Evolutionary conservation across 35 echinoderm and acorn worm genomes (phyloP).

Genomic region (Eucidaris tribuloides): DNA sequence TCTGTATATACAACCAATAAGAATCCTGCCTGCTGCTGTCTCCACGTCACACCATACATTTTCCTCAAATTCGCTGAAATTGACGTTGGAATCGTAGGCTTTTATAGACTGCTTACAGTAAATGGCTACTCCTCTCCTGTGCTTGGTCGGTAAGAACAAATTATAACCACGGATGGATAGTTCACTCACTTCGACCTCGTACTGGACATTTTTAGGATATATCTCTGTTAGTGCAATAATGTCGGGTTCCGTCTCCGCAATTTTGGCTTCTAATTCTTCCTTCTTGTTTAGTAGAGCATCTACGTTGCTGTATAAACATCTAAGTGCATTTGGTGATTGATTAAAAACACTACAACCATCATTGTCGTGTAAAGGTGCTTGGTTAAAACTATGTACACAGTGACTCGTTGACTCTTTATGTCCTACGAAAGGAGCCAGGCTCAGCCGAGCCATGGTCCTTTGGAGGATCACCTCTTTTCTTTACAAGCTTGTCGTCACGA

Average conservation of each 20-base stretch:
- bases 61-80: background rate
- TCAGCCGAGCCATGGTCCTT: background rate
- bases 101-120: background rate
- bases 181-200: background rate
- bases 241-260: background rate
- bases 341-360: no score
- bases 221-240: background rate
- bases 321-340: background rate
- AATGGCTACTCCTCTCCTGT: background rate
- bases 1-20: background rate
- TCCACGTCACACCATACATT: background rate
- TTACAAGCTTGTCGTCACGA: background rate
- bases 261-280: background rate
- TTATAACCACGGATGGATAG: background rate
- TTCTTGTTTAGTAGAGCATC: background rate
- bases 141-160: background rate
- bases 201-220: background rate
- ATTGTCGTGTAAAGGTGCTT: background rate
- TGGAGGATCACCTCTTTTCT: background rate
- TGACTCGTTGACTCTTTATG: background rate
- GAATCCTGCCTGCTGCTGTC: background rate
- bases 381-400: background rate
- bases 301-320: background rate
- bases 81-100: background rate
- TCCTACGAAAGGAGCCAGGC: background rate